Percentiles rank a stretch among this genome's conserved stretches.
Evolutionary conservation across 2,797 vertebrate genomes (phyloP).

Genomic region (Danionella dracula): DNA sequence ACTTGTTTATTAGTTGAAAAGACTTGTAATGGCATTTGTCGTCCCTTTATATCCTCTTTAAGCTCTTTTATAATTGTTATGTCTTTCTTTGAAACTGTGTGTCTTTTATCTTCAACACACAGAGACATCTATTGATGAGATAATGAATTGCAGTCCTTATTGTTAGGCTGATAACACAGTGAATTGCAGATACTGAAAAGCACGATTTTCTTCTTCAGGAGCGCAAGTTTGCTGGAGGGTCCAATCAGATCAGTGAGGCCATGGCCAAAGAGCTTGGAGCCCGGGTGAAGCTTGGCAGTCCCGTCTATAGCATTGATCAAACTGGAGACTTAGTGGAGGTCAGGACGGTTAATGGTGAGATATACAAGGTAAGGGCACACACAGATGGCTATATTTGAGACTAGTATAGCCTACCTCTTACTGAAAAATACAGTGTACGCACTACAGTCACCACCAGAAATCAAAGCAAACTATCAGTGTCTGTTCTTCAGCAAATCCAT

Average conservation of each 20-base stretch:
- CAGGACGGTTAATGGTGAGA: constrained; percentile 80
- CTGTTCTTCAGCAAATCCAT: too few relatives aligned
- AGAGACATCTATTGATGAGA: constrained; percentile 36
- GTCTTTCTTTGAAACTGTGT: too few relatives aligned
- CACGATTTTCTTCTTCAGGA: constrained; percentile 66
- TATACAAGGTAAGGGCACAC: constrained; percentile 70
- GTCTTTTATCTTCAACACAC: background rate
- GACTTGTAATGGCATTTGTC: too few relatives aligned
- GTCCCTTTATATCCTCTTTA: too few relatives aligned
- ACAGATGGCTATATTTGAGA: background rate
- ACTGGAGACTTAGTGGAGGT: constrained; percentile 74
- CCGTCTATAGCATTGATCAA: constrained; percentile 84
- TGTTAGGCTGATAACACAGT: background rate
- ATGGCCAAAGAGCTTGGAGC: constrained; percentile 81
- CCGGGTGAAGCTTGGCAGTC: constrained; percentile 79
- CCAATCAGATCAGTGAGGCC: constrained; percentile 84
- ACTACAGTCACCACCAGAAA: background rate
- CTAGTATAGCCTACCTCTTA: background rate
- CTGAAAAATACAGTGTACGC: background rate
- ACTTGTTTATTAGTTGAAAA: too few relatives aligned
- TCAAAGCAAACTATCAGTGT: background rate
- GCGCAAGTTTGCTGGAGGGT: constrained; percentile 89
- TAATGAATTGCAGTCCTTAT: background rate
- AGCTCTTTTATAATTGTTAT: too few relatives aligned
- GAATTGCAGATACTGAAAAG: background rate